Evolutionary conservation across 2,113 vertebrate species (phyloP), one percentile per base, ranked within the genome.

Genomic region (Strix uralensis): DNA sequence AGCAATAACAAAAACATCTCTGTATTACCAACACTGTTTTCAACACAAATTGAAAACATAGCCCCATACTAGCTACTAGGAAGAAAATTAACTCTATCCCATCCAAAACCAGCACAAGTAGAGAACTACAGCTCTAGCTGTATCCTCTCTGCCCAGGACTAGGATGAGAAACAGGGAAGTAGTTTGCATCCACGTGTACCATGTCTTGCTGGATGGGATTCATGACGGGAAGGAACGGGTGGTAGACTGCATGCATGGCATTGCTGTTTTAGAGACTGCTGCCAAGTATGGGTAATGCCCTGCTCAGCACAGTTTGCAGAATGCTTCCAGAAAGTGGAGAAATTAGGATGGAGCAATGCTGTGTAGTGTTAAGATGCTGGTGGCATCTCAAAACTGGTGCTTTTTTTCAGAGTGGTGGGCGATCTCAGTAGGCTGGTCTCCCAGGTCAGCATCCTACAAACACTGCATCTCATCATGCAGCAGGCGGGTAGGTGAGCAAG

Each of bases 151-250:
- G 27, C 40, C 40, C 36, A 32, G 32, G 27, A 38, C 62, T 20
- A 30, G 26, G 25, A 38, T 71, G 40, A 81, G 52, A 36, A 81
- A 25, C 23, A 21, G 18, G 12, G 27, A 23, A 61, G 47, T 15
- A 61, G 23, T 77, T 65, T 72, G 42, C 40, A 51, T 36, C 16
- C 27, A 44, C 46, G 10, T 13, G 29, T 19, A 38, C n/a, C n/a
- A 8, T 19, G 16, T 92, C 30, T 27, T 38, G 18, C 18, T 58
- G 15, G 51, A 22, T 26, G 44, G 42, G 47, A 19, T 55, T 72
- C 19, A 22, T 13, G 34, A 38, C 0, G 12, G 30, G 71, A 81
- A 65, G 51, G 42, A 58, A 29, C 0, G 3, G 13, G 7, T 58
- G 30, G 36, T 18, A 47, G 38, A 20, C 42, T 22, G 25, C 34